Evolutionary conservation across 2,888 invertebrate genomes (phyloP).

Genomic region (Eilema griseolum): DNA sequence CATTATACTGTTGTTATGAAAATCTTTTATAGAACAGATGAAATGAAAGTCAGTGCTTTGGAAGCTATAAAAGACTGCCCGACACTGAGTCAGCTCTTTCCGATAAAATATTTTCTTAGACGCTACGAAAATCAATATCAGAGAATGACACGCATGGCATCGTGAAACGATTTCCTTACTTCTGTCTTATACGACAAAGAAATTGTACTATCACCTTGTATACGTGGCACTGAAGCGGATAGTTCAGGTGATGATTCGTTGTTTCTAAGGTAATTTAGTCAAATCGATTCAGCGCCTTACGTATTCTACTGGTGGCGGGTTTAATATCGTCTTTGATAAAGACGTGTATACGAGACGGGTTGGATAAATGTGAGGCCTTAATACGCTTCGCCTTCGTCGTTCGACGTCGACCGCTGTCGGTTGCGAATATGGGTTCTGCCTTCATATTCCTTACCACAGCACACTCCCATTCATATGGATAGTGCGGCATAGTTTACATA

Average conservation of each 20-base stretch:
- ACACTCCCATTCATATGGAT: constrained; percentile 74
- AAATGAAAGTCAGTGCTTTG: constrained; percentile 27
- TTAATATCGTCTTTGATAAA: constrained; percentile 81
- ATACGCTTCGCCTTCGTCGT: constrained; percentile 72
- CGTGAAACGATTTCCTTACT: constrained; percentile 37
- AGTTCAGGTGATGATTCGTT: constrained; percentile 38
- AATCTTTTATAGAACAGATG: constrained; percentile 29
- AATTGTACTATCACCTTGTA: constrained; percentile 30
- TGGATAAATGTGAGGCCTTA: constrained; percentile 74
- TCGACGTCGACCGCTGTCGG: constrained; percentile 76
- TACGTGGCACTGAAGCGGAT: constrained; percentile 30
- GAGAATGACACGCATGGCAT: constrained; percentile 32
- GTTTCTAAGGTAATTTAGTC: constrained; percentile 63
- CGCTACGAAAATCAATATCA: constrained; percentile 57
- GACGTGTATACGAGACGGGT: constrained; percentile 73
- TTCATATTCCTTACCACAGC: constrained; percentile 74
- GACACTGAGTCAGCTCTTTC: constrained; percentile 58
- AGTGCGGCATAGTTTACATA: constrained; percentile 78
- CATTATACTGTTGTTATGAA: constrained; percentile 42
- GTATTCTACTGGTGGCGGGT: constrained; percentile 72
- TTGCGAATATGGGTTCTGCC: constrained; percentile 69
- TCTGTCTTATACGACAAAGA: constrained; percentile 29
- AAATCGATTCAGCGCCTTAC: constrained; percentile 68
- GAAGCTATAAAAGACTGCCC: constrained; percentile 50
- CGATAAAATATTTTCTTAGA: constrained; percentile 64